Base-by-base conservation (phyloP, 2,113 vertebrate species). In the Glareola pratincola region DNA sequence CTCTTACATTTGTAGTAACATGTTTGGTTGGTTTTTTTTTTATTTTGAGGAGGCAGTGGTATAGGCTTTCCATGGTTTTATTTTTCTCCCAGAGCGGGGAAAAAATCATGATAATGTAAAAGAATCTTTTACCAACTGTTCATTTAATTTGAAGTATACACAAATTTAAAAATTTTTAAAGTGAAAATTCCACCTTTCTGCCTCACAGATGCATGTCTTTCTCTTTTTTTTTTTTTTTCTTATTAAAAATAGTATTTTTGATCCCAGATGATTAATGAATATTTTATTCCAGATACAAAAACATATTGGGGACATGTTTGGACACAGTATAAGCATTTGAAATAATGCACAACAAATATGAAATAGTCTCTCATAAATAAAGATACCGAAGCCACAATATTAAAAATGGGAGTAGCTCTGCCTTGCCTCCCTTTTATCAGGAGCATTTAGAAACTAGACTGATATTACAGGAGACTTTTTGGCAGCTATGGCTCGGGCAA, bases 351-450 rank as follows among this genome's bases (percentile, higher is more conserved):
- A 8, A 51, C 80, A 77, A 75, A 86, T 73, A 90, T 41, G 50
- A 95, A 95, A 90, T 45, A 85, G 48, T 17, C 30, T 74, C 57
- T 81, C 85, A 77, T 76, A 94, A 95, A 96, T 96, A 95, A 80
- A 81, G 53, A 45, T 36, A 67, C 30, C 0, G 8, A 80, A 85
- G 30, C 9, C 41, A 9, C 68, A 9, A 6, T 73, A 90, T 88
- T 92, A 90, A 73, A 83, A 68, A 64, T 4, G 51, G 51, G 74
- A 92, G 51, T 37, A 36, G 79, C 32, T 79, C 75, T 90, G 56
- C 45, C 62, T 20, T 18, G 5, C 29, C 14, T 66, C 60, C 67
- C 83, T 91, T 86, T 77, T 47, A 67, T 68, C 85, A 24, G 69
- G 68, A 50, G 2, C 32, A 8, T 91, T 94, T 82, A 75, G 29